A percentile compares a stretch with the other conserved stretches of the same genome.
These are phyloP conservation scores for Chlorocebus sabaeus DNA, from an alignment of 2,113 vertebrate genomes.

Conservation along the genomic window DNA sequence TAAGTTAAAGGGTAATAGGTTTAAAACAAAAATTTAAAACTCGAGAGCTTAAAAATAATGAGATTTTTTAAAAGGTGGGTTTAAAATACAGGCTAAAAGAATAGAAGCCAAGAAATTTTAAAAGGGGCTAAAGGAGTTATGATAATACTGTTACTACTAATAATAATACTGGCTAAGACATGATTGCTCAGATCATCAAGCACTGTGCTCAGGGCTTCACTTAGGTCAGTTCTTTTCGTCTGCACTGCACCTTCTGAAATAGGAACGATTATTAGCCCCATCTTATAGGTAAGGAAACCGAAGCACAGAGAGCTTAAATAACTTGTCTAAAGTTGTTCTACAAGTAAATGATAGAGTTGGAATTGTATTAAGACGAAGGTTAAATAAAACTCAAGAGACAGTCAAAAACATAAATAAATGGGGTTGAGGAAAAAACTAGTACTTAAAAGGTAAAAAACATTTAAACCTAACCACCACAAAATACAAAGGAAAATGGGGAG, in stretches of 20 bases:
- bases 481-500: not conserved
- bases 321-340: not conserved
- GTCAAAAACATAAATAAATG: not conserved
- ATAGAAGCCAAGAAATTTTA: not conserved
- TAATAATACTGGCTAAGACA: rapidly evolving
- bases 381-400: not conserved
- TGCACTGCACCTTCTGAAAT: not conserved
- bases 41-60: not conserved
- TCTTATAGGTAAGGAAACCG: not conserved
- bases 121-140: not conserved
- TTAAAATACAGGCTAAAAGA: not conserved
- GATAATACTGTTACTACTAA: rapidly evolving
- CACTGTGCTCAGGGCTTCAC: not conserved
- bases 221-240: not conserved
- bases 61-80: not conserved
- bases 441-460: not conserved
- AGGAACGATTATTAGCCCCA: not conserved
- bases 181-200: rapidly evolving
- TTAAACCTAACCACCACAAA: not conserved
- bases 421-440: not conserved
- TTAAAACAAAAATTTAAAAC: conserved; percentile 15
- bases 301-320: not conserved
- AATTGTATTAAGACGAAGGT: not conserved
- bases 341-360: not conserved
- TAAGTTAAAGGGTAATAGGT: not conserved